phyloP scores from a whole-genome alignment of 2,797 vertebrate genomes.

The Mormyrops boulengeri region DNA sequence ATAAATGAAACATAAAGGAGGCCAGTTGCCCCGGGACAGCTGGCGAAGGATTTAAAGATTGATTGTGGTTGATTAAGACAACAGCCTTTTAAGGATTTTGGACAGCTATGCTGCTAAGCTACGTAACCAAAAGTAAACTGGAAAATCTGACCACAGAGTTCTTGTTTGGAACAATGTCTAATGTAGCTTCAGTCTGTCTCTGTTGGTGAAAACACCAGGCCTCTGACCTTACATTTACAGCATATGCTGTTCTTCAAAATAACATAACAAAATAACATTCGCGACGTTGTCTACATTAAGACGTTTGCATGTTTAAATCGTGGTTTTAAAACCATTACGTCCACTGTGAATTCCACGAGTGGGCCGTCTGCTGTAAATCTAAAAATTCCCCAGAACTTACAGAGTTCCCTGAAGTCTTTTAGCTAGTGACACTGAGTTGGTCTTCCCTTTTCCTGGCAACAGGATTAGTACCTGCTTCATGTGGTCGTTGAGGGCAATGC shows the following conservation, averaged over 20 bases:
- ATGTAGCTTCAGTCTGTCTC: background rate
- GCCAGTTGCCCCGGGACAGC: background rate
- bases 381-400: background rate
- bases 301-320: background rate
- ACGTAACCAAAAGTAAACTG: background rate
- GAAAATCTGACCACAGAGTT: background rate
- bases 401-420: background rate
- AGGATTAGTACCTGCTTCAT: slow-evolving; percentile 72
- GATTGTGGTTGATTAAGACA: background rate
- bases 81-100: background rate
- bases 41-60: slow-evolving; percentile 13
- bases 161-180: background rate
- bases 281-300: background rate
- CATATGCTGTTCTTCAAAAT: background rate
- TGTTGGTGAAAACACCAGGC: background rate
- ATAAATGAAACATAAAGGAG: slow-evolving; percentile 10
- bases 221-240: background rate
- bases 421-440: background rate
- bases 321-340: background rate
- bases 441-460: background rate
- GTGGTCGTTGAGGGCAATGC: slow-evolving; percentile 80
- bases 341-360: background rate
- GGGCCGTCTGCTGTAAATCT: background rate
- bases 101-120: background rate
- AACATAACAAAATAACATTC: background rate